Conservation (phyloP, 2,888 invertebrate species). For the Gryllus longicercus region DNA sequence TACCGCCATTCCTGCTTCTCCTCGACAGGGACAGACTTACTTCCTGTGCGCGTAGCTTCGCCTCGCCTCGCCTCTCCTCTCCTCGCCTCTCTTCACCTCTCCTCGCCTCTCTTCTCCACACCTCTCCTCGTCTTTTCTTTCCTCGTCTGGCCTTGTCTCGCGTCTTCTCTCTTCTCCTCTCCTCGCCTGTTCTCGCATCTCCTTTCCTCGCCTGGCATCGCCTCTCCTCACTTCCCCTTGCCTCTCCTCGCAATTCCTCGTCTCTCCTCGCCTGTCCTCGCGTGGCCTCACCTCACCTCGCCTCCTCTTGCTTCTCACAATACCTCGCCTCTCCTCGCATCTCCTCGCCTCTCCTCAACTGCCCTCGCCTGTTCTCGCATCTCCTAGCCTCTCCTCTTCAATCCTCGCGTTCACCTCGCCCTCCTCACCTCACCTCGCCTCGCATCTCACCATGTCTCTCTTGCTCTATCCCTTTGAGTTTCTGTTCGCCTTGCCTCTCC, state of each 20-base stretch:
- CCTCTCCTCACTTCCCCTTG: neutral
- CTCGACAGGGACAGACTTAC: too few relatives aligned
- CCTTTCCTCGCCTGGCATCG: neutral
- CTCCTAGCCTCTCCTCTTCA: neutral
- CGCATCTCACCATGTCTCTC: neutral
- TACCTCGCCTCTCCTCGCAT: neutral
- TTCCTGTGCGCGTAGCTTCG: too few relatives aligned
- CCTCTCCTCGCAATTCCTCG: neutral
- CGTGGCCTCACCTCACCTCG: neutral
- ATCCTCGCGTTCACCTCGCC: neutral
- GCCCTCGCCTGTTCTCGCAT: neutral
- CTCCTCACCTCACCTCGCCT: neutral
- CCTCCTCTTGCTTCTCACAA: neutral
- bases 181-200: neutral
- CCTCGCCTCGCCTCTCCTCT: too few relatives aligned
- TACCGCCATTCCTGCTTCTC: neutral
- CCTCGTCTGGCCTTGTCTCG: neutral
- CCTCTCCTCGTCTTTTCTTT: neutral
- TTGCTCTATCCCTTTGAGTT: too few relatives aligned
- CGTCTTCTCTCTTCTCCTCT: neutral
- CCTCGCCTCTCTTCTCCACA: neutral
- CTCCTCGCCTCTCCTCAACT: neutral
- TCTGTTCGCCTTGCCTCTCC: too few relatives aligned
- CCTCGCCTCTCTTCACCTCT: neutral
- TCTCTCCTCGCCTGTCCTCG: neutral